Conservation (phyloP, 1,140 invertebrate genomes). For the Bombus huntii region DNA sequence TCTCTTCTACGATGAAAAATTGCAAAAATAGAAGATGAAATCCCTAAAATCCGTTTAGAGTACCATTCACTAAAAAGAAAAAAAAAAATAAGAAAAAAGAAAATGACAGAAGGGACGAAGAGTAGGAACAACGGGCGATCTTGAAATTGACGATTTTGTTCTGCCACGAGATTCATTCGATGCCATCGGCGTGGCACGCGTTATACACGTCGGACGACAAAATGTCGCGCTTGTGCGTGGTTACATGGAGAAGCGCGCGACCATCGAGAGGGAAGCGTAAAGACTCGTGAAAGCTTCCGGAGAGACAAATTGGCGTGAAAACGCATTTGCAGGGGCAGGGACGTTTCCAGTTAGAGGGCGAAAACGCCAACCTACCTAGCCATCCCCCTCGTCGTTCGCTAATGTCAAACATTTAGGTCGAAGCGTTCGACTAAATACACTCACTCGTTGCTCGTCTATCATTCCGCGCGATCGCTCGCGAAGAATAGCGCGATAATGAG, state of each 20-base stretch:
- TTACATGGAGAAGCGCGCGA: conserved; percentile 56
- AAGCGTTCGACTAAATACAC: conserved; percentile 78
- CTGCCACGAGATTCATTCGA: conserved; percentile 12
- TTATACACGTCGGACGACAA: conserved; percentile 31
- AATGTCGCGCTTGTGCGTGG: conserved; percentile 61
- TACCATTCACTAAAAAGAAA: background rate
- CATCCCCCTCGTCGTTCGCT: conserved; percentile 52
- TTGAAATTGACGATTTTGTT: conserved; percentile 48
- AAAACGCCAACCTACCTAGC: conserved; percentile 44
- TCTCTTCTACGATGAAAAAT: background rate
- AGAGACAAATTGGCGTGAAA: conserved; percentile 81
- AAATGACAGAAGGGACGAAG: background rate
- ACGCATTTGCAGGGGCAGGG: conserved; percentile 76
- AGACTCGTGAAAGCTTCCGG: conserved; percentile 82
- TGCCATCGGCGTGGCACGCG: conserved; percentile 42
- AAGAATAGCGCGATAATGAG: conserved; percentile 80
- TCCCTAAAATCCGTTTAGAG: background rate
- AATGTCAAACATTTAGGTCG: conserved; percentile 80
- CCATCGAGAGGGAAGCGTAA: conserved; percentile 75
- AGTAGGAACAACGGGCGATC: conserved; percentile 19
- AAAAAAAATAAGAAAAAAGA: conserved; percentile 67
- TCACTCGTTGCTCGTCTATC: conserved; percentile 76
- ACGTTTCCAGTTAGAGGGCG: conserved; percentile 40
- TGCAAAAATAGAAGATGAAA: background rate
- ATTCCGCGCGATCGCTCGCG: conserved; percentile 77